These are phyloP conservation scores for Hydractinia symbiolongicarpus DNA, from an alignment of 30 jellyfish, hydroid and myxozoan genomes.

Conservation along the genomic window DNA sequence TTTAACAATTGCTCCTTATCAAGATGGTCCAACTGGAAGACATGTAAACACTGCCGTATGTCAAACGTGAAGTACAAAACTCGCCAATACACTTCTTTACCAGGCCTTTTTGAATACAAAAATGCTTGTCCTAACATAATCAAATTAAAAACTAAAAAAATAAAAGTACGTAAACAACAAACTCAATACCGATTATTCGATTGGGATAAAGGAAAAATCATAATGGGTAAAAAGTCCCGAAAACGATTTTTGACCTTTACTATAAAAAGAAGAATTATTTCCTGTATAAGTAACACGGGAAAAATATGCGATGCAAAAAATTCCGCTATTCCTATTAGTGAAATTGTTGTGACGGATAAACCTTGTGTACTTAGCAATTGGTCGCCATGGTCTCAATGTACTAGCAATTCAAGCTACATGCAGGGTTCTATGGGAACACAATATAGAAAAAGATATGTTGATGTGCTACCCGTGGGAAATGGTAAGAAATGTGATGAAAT, in stretches of 20 bases:
- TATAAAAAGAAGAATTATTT: neutral
- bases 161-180: neutral
- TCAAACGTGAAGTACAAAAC: neutral
- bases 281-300: neutral
- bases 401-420: neutral
- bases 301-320: neutral
- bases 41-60: neutral
- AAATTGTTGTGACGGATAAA: neutral
- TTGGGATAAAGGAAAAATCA: constrained; percentile 3
- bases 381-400: constrained; percentile 12
- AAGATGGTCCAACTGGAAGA: neutral
- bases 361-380: neutral
- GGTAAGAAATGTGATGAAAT: neutral
- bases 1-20: neutral
- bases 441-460: neutral
- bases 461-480: neutral
- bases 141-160: neutral
- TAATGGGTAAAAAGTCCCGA: neutral
- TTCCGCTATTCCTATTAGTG: neutral
- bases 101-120: neutral
- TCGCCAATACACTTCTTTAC: neutral
- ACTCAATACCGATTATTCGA: neutral
- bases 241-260: neutral
- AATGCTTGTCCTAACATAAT: neutral
- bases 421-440: neutral